Evolutionary conservation across 2,797 vertebrate genomes (phyloP).

Genomic region (Triplophysa bombifrons): DNA sequence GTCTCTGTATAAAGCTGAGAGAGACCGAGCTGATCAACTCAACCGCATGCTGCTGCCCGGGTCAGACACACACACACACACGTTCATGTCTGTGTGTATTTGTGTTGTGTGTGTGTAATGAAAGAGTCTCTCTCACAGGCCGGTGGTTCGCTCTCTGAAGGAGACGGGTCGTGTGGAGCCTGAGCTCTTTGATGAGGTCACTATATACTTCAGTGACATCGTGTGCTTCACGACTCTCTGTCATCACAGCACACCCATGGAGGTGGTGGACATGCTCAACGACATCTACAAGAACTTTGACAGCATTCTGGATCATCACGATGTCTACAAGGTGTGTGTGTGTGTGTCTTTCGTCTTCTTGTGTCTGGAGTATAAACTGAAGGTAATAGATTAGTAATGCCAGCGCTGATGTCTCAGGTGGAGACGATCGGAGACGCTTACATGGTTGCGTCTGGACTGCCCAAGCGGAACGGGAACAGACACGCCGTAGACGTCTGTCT

Average conservation of each 20-base stretch:
- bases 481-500: constrained; percentile 91
- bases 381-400: too few species aligned
- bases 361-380: too few species aligned
- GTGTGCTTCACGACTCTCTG: constrained; percentile 98
- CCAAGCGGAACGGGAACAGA: constrained; percentile 88
- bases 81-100: constrained; percentile 59
- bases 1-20: constrained; percentile 90
- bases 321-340: constrained; percentile 89
- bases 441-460: constrained; percentile 94
- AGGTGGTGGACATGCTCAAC: constrained; percentile 97
- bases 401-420: constrained; percentile 85
- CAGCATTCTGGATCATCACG: constrained; percentile 91
- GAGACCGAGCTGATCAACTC: constrained; percentile 90
- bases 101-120: constrained; percentile 53
- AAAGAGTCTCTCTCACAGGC: constrained; percentile 68
- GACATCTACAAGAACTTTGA: constrained; percentile 96
- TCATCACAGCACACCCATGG: constrained; percentile 96
- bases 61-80: constrained; percentile 66
- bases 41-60: constrained; percentile 97
- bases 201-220: constrained; percentile 97
- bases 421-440: constrained; percentile 98
- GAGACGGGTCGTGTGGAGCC: constrained; percentile 89
- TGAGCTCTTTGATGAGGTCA: constrained; percentile 94
- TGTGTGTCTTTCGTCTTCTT: too few species aligned
- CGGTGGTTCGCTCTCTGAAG: constrained; percentile 93